Conservation (phyloP, 2,888 invertebrate species). For the Cantharis lateralis region DNA sequence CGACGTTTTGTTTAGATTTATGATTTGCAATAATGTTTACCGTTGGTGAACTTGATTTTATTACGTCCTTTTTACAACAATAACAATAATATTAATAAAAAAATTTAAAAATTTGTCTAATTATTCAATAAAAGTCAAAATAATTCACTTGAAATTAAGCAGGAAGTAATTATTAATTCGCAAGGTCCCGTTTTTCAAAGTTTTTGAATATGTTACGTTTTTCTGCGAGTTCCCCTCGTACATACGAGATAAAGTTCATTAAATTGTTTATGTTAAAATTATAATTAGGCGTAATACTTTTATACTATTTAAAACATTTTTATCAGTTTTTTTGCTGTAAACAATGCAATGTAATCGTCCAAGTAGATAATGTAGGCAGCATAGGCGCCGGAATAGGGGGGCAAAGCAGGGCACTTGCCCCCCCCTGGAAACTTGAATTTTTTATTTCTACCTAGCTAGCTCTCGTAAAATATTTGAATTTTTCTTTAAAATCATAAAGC, state of each 20-base stretch:
- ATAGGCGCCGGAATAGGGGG: too few species aligned
- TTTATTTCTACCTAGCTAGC: too few species aligned
- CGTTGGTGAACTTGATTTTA: neutral
- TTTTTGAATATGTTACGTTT: neutral
- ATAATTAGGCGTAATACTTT: neutral
- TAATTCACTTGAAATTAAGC: neutral
- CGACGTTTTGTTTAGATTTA: neutral
- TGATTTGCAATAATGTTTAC: neutral
- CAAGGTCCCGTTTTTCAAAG: neutral
- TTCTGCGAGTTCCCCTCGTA: neutral
- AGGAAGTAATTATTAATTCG: neutral
- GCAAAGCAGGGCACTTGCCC: too few species aligned
- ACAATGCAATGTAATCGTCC: neutral
- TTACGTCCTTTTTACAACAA: neutral
- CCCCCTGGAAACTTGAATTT: too few species aligned
- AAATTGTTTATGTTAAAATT: neutral
- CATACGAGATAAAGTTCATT: neutral
- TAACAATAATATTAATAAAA: neutral
- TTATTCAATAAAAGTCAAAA: neutral
- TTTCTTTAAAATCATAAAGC: too few species aligned
- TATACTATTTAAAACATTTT: neutral
- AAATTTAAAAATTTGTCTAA: neutral
- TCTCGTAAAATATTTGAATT: too few species aligned
- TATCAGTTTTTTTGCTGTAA: neutral
- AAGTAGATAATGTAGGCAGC: neutral